Percentiles rank a stretch among this genome's conserved stretches.
These are phyloP conservation scores for Microtus richardsoni DNA, from an alignment of 2,113 vertebrate species.

Conservation along the genomic window DNA sequence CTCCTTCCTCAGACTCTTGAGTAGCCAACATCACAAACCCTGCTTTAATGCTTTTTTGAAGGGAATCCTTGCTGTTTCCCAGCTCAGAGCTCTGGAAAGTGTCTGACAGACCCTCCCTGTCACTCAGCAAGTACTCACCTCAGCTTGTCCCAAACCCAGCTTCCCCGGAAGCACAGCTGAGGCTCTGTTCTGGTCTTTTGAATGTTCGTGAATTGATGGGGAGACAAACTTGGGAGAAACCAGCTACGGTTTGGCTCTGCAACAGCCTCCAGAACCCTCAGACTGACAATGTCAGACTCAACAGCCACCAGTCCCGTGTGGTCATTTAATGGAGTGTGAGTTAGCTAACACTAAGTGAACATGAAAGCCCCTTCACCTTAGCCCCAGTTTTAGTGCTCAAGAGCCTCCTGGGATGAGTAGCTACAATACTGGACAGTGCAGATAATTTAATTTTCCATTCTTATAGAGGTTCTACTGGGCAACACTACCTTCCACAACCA, in stretches of 20 bases:
- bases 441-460: background rate
- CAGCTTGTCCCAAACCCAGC: too few species aligned
- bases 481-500: background rate
- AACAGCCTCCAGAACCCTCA: background rate
- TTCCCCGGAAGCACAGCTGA: background rate
- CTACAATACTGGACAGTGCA: accelerated
- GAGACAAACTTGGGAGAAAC: background rate
- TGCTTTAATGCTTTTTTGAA: background rate
- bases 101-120: background rate
- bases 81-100: background rate
- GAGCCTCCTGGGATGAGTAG: background rate
- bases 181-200: background rate
- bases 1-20: background rate
- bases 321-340: background rate
- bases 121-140: background rate
- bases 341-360: slow-evolving; percentile 31
- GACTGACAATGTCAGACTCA: background rate
- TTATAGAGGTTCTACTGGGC: background rate
- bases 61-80: background rate
- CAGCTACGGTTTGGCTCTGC: background rate
- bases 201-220: background rate
- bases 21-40: background rate
- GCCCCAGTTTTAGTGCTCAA: background rate
- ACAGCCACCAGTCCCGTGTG: background rate
- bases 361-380: background rate